Evolutionary conservation across 2,113 vertebrate species (phyloP), one percentile per base, ranked within the genome.

Genomic region (Lipophrys pholis): DNA sequence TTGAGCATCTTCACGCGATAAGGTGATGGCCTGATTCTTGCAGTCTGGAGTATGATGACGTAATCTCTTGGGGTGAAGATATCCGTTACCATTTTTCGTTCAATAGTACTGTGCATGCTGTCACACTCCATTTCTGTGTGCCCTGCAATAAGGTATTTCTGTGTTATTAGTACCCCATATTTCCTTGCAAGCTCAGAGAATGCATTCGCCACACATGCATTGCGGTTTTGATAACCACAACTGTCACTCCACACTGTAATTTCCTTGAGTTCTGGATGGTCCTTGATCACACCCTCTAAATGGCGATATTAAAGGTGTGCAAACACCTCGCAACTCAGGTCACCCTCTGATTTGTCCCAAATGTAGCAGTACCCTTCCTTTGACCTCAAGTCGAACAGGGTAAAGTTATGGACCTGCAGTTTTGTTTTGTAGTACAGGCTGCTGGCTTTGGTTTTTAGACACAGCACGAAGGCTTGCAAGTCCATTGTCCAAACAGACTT

Each of bases 351-450:
- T 45, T 59, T 8, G 8, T 54, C 63, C 21, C 30, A 60, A 53
- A 38, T 43, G 11, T 54, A 76, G 39, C 48, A 54, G n/a, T 48
- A 60, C 6, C 11, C 54, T 66, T 60, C 48, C 30, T 60, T 61
- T 66, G 54, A 67, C 52, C 11, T 52, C 55, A 67, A 38, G 54
- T 76, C 8, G 6, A 76, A 68, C 11, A 67, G 11, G 30, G 48
- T 76, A 39, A 67, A 60, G 30, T 53, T 67, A 45, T 76, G 63
- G 11, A 76, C 35, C 73, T 76, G 65, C 15, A 69, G 56, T 62
- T 76, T 76, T 3, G 17, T 62, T 63, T 56, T 56, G 17, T 69
- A 69, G 48, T 63, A 62, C 50, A 62, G 10, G 36, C 60, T 48
- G 17, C 60, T 63, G 17, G 65, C 40, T 35, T 68, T 11, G 16